Evolutionary conservation across 2,797 vertebrate species (phyloP), one percentile per base, ranked within the genome.

Genomic region (Neopelma chrysocephalum): DNA sequence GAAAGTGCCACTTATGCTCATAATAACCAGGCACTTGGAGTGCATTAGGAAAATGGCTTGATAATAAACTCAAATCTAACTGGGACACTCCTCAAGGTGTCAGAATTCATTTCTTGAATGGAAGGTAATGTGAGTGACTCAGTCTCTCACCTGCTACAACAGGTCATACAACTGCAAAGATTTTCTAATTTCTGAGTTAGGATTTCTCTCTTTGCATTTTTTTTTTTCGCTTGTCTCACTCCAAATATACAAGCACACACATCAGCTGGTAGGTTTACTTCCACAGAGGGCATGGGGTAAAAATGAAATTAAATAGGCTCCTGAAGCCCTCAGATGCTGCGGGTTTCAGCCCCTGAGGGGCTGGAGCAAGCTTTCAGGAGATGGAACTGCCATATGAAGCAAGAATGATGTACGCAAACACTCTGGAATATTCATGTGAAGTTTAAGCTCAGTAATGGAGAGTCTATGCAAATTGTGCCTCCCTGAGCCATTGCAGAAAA

Each of bases 381-480:
- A 20, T 26, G n/a, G 38, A 87, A 71, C 14, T 68, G 64, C 65
- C 13, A 15, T 22, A n/a, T 29, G 22, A 93, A 94, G 47, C 40
- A 82, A 48, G 56, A 94, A n/a, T 47, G 25, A 85, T 65, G 45
- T 56, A 82, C 31, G 23, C 45, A 94, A 82, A 79, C 1, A 10
- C 9, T 15, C 31, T 40, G 66, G 42, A 93, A 90, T 60, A 91
- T 79, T 91, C 88, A 91, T 78, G 34, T 27, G 29, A 77, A 48
- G 42, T 84, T 80, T 95, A 82, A 85, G 72, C 17, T 57, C 58
- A 66, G n/a, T 82, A 80, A 94, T 62, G 32, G 84, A 92, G 89
- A 78, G 40, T 60, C 43, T 86, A 92, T 94, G 94, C 38, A 96
- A 95, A 97, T 92, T 84, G 34, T 89, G 91, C 86, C 81, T 95